phyloP scores from a whole-genome alignment of 1,140 invertebrate species.

The honey bee (Apis mellifera) region DNA sequence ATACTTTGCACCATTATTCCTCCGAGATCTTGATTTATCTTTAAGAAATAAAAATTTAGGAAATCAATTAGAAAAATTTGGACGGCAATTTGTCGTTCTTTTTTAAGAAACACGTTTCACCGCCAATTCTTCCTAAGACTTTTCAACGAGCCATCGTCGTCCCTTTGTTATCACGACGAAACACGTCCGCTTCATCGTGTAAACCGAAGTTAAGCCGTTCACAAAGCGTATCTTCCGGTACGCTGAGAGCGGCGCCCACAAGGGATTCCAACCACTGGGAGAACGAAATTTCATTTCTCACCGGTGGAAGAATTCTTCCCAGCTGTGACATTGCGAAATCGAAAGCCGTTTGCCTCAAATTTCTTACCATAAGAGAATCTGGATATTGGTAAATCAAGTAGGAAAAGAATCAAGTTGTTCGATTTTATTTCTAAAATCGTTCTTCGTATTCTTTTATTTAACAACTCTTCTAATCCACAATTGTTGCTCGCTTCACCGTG shows the following conservation, averaged over 20 bases:
- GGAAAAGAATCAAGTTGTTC: background rate
- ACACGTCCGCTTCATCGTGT: constrained; percentile 24
- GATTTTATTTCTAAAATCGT: background rate
- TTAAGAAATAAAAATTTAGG: no score
- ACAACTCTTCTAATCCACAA: no score
- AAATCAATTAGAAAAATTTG: background rate
- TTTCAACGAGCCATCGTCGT: background rate
- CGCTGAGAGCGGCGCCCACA: background rate
- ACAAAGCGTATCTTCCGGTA: constrained; percentile 1
- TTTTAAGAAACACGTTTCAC: background rate
- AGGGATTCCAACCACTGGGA: background rate
- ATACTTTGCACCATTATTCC: no score
- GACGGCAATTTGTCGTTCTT: background rate
- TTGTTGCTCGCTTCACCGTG: no score
- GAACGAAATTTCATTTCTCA: constrained; percentile 24
- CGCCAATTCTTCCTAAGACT: background rate
- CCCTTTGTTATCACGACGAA: background rate
- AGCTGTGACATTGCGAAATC: background rate
- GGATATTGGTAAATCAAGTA: background rate
- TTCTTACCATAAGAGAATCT: background rate
- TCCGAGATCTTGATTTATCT: no score
- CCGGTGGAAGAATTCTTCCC: background rate
- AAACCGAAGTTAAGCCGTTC: constrained; percentile 30
- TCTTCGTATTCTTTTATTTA: no score
- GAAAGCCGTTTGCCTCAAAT: background rate